Evolutionary conservation across 2,113 vertebrate species (phyloP).

Genomic region (Heterochromis multidens): DNA sequence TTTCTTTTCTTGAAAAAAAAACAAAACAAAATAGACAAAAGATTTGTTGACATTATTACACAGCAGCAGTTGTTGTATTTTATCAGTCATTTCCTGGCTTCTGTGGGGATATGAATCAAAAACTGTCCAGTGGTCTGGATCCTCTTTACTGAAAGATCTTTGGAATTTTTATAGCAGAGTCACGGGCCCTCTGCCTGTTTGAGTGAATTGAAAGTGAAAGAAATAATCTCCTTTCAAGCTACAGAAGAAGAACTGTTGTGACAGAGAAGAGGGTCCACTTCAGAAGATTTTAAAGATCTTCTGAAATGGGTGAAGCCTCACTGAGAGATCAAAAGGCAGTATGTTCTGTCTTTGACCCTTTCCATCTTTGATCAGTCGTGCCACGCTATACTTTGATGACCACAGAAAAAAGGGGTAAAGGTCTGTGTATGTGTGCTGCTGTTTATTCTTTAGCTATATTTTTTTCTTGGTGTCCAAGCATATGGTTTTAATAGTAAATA

Average conservation of each 20-base stretch:
- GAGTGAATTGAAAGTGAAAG: constrained; percentile 19
- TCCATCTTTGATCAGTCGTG: constrained; percentile 4
- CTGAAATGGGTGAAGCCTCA: background rate
- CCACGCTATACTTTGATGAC: background rate
- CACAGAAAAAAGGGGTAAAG: background rate
- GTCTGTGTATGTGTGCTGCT: background rate
- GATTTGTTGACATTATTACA: too few relatives aligned
- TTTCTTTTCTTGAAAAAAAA: background rate
- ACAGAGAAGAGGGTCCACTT: constrained; percentile 14
- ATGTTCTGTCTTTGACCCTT: background rate
- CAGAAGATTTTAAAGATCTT: constrained; percentile 7
- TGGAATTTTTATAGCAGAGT: background rate
- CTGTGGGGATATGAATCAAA: background rate
- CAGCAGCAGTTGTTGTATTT: background rate
- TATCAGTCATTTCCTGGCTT: background rate
- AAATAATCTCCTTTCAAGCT: constrained; percentile 1
- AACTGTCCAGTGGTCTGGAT: background rate
- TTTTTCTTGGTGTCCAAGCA: background rate
- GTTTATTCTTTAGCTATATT: background rate
- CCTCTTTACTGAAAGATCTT: background rate
- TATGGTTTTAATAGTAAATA: background rate
- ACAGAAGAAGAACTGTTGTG: constrained; percentile 5
- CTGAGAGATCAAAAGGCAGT: constrained; percentile 26
- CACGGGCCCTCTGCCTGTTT: background rate
- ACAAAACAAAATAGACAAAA: background rate